These are phyloP conservation scores for Lacerta agilis DNA, from an alignment of 2,797 vertebrate genomes.

Conservation along the genomic window DNA sequence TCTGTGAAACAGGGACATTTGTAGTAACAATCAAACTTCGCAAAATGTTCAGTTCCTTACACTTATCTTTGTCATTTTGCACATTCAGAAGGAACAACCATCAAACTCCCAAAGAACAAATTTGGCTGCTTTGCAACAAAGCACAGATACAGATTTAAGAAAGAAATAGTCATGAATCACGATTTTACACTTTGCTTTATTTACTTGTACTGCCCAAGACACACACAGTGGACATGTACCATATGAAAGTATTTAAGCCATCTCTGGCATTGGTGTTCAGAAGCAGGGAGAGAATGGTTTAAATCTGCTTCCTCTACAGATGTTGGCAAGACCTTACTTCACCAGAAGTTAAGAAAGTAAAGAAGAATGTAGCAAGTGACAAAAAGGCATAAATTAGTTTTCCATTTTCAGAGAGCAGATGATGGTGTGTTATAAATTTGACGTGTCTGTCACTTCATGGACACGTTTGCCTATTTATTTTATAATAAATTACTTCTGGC, in stretches of 20 bases:
- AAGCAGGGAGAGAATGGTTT: background rate
- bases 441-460: slow-evolving; percentile 48
- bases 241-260: background rate
- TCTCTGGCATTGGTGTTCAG: too few species aligned
- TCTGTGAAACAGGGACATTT: background rate
- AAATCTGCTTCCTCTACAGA: rapidly evolving
- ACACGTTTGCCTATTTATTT: slow-evolving; percentile 61
- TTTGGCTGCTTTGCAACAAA: background rate
- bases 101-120: background rate
- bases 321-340: slow-evolving; percentile 4
- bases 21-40: background rate
- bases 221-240: background rate
- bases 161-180: background rate
- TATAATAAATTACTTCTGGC: slow-evolving; percentile 54
- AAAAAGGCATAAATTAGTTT: slow-evolving; percentile 16
- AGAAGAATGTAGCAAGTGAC: slow-evolving; percentile 29
- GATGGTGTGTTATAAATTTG: slow-evolving; percentile 46
- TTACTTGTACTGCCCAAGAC: background rate
- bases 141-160: too few species aligned
- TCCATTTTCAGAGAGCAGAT: slow-evolving; percentile 39
- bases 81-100: background rate
- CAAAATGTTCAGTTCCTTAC: background rate
- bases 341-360: slow-evolving; percentile 16
- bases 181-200: background rate
- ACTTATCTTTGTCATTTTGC: background rate